A percentile compares a stretch with the other conserved stretches of the same genome.
phyloP scores from a whole-genome alignment of 2,113 vertebrate genomes.

The Odocoileus hemionus region DNA sequence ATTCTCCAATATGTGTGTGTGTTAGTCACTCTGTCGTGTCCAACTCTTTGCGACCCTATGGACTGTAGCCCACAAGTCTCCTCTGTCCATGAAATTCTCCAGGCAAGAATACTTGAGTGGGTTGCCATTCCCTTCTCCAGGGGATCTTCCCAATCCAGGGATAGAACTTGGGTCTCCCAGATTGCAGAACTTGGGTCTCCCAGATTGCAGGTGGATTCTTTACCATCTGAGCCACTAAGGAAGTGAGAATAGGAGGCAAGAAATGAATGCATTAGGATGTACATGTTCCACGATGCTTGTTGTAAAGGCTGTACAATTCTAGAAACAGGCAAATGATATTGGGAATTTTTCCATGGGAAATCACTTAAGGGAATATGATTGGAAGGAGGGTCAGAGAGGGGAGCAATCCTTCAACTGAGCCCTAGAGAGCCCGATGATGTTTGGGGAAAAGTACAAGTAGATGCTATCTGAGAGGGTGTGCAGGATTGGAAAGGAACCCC shows the following conservation, averaged over 20 bases:
- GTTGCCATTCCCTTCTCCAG: neutral
- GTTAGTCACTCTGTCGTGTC: neutral
- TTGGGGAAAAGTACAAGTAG: neutral
- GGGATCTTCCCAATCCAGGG: neutral
- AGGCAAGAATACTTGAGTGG: neutral
- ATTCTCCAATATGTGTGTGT: accelerated
- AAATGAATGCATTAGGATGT: neutral
- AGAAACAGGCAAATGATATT: neutral
- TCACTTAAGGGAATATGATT: neutral
- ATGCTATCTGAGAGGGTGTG: neutral
- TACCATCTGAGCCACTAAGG: neutral
- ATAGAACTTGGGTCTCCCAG: neutral
- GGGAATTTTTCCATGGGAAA: neutral
- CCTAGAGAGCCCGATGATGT: neutral
- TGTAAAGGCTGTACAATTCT: neutral
- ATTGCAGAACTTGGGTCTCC: neutral
- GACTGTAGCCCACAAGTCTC: neutral
- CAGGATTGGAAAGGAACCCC: neutral
- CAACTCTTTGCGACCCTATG: neutral
- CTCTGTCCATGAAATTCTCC: neutral
- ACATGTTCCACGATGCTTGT: neutral
- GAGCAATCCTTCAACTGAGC: neutral
- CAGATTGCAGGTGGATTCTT: neutral
- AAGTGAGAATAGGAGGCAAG: neutral
- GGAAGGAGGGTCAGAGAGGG: neutral